Evolutionary conservation across 1,140 invertebrate species (phyloP), one percentile per base, ranked within the genome.

Genomic region (Drosophila pachea): DNA sequence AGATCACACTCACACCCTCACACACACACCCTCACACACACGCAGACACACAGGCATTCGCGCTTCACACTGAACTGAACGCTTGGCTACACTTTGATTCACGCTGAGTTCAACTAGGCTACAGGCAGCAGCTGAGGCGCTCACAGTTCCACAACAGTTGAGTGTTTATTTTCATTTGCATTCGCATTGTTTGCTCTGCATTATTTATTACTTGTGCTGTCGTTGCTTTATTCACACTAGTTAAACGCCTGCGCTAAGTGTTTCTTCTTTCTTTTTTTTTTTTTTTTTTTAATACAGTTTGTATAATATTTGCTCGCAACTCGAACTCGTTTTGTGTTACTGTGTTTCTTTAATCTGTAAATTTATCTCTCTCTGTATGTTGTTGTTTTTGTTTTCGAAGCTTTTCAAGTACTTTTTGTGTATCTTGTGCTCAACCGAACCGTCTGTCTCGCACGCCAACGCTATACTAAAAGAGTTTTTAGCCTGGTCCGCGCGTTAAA

Each of bases 401-500:
- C 64, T 61, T 45, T 14, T 55, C 69, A 68, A 68, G 65, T 73
- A 73, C 65, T 76, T 73, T 61, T 73, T 61, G 70, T 69, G 47
- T 68, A 67, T 73, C 61, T 72, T 72, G 71, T 60, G 67, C 70
- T 69, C 60, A 68, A 81, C 77, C 81, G 81, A 86, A 86, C 82
- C 81, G 81, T 56, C 68, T 86, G 67, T 77, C 64, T 86, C 60
- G 82, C 81, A 86, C 81, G 81, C 81, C 81, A 86, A 86, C 82
- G 81, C 82, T 86, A 84, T 86, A 86, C 81, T 86, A 86, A 86
- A 86, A 86, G 81, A 86, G 82, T 77, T 81, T 86, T 40, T 43
- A 67, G 82, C 77, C 74, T 73, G 67, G 70, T 31, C 58, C 70
- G 48, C 59, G 53, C 81, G 79, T 86, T 86, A 86, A 86, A 86